Conservation (phyloP, 2,797 vertebrate genomes). For the Gastrophryne carolinensis region DNA sequence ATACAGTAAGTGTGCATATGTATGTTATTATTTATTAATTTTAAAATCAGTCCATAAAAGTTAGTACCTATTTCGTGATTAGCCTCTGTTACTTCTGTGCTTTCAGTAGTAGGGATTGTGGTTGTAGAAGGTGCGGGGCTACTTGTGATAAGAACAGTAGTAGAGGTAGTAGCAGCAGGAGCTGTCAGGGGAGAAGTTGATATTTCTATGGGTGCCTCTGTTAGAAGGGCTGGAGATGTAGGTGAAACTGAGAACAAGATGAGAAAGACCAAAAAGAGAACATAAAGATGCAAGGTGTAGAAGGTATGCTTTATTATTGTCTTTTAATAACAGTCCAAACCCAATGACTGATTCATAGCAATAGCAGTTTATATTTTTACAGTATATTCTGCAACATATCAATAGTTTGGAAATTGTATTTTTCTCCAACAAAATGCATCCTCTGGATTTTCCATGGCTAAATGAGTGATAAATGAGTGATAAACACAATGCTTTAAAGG, state of each 20-base stretch:
- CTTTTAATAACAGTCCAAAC: no score
- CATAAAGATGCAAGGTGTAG: slow-evolving; percentile 7
- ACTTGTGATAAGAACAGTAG: slow-evolving; percentile 59
- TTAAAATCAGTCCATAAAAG: not conserved
- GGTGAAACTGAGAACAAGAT: slow-evolving; percentile 34
- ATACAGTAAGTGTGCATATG: not conserved
- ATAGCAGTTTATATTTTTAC: no score
- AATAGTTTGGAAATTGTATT: no score
- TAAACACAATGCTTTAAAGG: no score
- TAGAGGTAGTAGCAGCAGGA: slow-evolving; percentile 69
- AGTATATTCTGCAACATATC: no score
- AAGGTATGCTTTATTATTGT: not conserved
- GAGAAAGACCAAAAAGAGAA: slow-evolving; percentile 34
- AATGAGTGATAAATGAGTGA: no score
- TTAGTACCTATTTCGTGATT: slow-evolving; percentile 69
- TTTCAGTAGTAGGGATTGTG: slow-evolving; percentile 60
- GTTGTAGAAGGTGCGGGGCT: slow-evolving; percentile 48
- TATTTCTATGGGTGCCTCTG: slow-evolving; percentile 60
- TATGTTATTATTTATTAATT: not conserved
- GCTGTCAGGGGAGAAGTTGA: slow-evolving; percentile 68
- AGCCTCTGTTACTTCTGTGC: slow-evolving; percentile 59
- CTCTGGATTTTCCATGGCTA: no score
- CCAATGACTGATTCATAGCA: no score
- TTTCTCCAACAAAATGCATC: no score
- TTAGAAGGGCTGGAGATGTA: slow-evolving; percentile 30